Percentiles rank a stretch among this genome's conserved stretches.
Conservation (phyloP, 2,113 vertebrate genomes). For the Myocastor coypus region DNA sequence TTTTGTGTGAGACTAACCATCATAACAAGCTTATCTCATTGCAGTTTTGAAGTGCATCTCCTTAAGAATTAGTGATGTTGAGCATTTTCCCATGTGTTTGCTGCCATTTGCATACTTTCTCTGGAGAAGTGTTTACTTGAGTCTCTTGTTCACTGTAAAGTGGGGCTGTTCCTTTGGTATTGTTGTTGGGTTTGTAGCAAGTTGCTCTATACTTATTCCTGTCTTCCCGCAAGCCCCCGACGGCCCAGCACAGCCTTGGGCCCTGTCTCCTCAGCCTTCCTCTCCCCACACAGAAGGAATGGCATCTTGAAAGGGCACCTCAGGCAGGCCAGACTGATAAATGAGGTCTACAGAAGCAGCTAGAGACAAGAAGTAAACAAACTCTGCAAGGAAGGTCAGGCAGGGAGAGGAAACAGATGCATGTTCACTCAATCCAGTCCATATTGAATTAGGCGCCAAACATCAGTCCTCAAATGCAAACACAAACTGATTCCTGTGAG, state of each 20-base stretch:
- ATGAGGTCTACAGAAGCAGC: neutral
- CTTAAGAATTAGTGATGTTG: neutral
- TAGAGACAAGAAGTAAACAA: slow-evolving; percentile 28
- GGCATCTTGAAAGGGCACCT: neutral
- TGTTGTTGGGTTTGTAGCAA: slow-evolving; percentile 8
- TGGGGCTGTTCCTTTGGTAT: neutral
- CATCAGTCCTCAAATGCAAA: slow-evolving; percentile 28
- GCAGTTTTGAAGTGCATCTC: neutral
- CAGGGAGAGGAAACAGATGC: slow-evolving; percentile 5
- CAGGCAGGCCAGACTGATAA: slow-evolving; percentile 31
- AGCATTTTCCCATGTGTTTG: neutral
- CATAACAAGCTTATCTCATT: neutral
- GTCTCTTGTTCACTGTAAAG: neutral
- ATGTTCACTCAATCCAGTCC: neutral
- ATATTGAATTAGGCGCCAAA: slow-evolving; percentile 10
- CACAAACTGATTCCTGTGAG: neutral
- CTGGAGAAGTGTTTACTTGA: neutral
- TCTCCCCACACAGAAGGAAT: neutral
- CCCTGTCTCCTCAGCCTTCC: neutral
- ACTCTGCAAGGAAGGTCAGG: neutral
- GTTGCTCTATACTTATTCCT: slow-evolving; percentile 5
- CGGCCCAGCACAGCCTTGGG: neutral
- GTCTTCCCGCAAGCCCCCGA: neutral
- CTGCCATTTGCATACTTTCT: neutral
- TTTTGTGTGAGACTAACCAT: neutral